A percentile compares a stretch with the other conserved stretches of the same genome.
Evolutionary conservation across 2,888 invertebrate species (phyloP).

Genomic region (Mesorhabditis spiculigera): DNA sequence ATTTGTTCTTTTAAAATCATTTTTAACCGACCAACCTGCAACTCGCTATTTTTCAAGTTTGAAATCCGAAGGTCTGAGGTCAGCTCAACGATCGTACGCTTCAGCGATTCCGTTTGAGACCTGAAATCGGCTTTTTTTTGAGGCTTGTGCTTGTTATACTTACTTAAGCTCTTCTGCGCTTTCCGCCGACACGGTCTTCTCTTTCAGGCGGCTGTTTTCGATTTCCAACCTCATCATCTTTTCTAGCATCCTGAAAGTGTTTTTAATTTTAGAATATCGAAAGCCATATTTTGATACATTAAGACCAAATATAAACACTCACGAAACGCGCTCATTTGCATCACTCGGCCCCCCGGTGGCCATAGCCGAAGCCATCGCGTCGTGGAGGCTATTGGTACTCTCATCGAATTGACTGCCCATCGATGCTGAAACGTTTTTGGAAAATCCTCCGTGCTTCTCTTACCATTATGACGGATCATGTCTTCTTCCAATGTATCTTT

Average conservation of each 20-base stretch:
- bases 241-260: neutral
- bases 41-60: conserved; percentile 3
- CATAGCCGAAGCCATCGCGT: neutral
- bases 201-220: neutral
- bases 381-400: neutral
- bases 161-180: neutral
- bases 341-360: neutral
- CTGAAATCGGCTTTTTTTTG: neutral
- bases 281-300: neutral
- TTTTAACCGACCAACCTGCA: neutral
- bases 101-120: neutral
- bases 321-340: neutral
- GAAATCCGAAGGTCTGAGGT: neutral
- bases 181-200: neutral
- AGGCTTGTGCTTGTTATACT: neutral
- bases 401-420: neutral
- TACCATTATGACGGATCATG: neutral
- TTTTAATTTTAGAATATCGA: too few relatives aligned
- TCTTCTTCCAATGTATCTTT: neutral
- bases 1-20: neutral
- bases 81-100: neutral
- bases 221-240: conserved; percentile 4
- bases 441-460: neutral
- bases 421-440: neutral
- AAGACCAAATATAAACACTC: neutral